These are phyloP conservation scores for Salpingus planirostris DNA, from an alignment of 2,888 invertebrate genomes.

Conservation along the genomic window DNA sequence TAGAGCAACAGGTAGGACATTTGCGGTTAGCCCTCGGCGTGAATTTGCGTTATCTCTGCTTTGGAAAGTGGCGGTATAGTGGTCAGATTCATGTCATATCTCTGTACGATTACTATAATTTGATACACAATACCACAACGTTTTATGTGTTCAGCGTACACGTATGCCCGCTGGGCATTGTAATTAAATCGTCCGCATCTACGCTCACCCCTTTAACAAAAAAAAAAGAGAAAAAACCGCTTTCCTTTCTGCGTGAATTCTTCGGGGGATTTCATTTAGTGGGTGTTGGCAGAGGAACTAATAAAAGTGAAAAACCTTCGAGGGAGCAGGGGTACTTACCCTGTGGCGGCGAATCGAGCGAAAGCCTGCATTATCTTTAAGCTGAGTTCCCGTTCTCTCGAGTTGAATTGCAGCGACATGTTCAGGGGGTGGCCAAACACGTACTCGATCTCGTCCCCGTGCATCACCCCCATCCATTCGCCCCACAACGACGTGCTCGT, in stretches of 20 bases:
- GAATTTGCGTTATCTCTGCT: conserved; percentile 14
- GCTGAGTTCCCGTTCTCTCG: conserved; percentile 78
- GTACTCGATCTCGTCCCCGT: conserved; percentile 96
- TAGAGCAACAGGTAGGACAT: conserved; percentile 17
- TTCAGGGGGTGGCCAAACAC: conserved; percentile 94
- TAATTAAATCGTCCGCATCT: too few relatives aligned
- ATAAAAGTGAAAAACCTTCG: too few relatives aligned
- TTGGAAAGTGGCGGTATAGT: too few relatives aligned
- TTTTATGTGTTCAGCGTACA: too few relatives aligned
- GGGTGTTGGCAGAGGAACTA: too few relatives aligned
- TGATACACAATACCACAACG: too few relatives aligned
- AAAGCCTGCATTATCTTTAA: conserved; percentile 88
- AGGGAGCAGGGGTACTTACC: conserved; percentile 78
- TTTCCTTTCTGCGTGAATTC: conserved; percentile 6
- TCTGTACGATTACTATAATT: too few relatives aligned
- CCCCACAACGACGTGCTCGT: conserved; percentile 93
- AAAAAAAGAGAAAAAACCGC: too few relatives aligned
- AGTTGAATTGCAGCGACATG: conserved; percentile 76
- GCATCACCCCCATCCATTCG: conserved; percentile 98
- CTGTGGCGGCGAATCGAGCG: conserved; percentile 85
- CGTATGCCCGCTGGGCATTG: too few relatives aligned
- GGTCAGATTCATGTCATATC: conserved; percentile 10
- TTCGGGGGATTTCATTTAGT: too few relatives aligned
- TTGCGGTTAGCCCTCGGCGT: conserved; percentile 13
- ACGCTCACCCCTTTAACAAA: too few relatives aligned